Conservation (phyloP, 2,797 vertebrate genomes). For the Psittacula derbiana region DNA sequence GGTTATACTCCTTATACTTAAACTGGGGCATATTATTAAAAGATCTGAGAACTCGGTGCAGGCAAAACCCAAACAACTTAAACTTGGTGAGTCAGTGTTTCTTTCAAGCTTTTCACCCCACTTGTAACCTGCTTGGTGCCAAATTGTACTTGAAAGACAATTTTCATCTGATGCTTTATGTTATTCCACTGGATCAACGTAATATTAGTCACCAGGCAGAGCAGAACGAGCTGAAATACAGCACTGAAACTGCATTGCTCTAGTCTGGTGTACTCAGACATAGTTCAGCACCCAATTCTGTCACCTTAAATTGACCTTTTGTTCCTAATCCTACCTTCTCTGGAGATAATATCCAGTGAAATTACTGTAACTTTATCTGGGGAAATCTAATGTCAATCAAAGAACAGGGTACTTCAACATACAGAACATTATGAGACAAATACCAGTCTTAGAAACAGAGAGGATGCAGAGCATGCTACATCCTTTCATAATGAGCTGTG, state of each 20-base stretch:
- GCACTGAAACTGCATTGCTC: not conserved
- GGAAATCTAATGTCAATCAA: not conserved
- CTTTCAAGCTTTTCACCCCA: not conserved
- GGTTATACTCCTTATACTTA: not conserved
- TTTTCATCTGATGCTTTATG: not conserved
- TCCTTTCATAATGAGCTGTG: not conserved
- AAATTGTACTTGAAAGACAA: not conserved
- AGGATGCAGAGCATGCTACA: not conserved
- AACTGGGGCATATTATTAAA: not conserved
- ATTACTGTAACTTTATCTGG: not conserved
- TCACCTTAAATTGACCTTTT: not conserved
- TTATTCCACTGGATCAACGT: not conserved
- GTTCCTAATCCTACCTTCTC: not conserved
- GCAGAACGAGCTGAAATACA: not conserved
- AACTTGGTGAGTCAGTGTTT: not conserved
- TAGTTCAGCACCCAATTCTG: not conserved
- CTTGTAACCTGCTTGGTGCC: not conserved
- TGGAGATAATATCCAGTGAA: not conserved
- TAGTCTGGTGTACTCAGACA: not conserved
- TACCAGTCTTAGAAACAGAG: not conserved
- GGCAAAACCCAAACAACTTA: not conserved
- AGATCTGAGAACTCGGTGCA: not conserved
- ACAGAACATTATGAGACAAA: not conserved
- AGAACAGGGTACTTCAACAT: not conserved
- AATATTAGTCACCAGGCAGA: not conserved